Percentiles rank a stretch among this genome's conserved stretches.
phyloP scores from a whole-genome alignment of 2,113 vertebrate species.

The Neolamprologus fasciatus region DNA sequence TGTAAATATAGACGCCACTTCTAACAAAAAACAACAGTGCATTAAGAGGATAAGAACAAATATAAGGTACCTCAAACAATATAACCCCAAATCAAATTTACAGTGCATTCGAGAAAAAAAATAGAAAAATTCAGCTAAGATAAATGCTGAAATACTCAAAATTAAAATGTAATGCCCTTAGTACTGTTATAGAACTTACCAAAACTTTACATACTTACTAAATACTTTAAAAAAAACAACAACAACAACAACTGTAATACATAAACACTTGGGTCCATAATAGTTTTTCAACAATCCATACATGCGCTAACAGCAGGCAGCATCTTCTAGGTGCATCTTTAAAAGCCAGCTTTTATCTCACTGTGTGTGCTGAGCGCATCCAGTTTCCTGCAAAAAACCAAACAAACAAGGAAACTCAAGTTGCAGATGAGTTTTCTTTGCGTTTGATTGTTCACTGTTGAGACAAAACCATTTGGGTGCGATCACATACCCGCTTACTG shows the following conservation, averaged over 20 bases:
- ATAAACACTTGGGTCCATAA: not conserved
- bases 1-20: not conserved
- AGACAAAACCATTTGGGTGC: not conserved
- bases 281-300: not conserved
- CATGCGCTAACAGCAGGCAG: not conserved
- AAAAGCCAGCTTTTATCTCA: not conserved
- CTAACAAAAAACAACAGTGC: not conserved
- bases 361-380: not conserved
- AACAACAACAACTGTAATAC: not conserved
- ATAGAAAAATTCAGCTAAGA: not conserved
- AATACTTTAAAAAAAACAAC: not conserved
- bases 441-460: not conserved
- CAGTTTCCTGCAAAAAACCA: conserved; percentile 10
- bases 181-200: not conserved
- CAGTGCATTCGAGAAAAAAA: not conserved
- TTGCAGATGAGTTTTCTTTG: not conserved
- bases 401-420: not conserved
- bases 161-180: not conserved
- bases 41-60: not conserved
- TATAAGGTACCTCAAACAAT: not conserved
- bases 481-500: conserved; percentile 7
- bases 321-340: not conserved
- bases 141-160: not conserved
- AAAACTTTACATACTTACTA: not conserved
- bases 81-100: not conserved